Evolutionary conservation across 2,888 invertebrate species (phyloP).

Genomic region (Buathra laborator): DNA sequence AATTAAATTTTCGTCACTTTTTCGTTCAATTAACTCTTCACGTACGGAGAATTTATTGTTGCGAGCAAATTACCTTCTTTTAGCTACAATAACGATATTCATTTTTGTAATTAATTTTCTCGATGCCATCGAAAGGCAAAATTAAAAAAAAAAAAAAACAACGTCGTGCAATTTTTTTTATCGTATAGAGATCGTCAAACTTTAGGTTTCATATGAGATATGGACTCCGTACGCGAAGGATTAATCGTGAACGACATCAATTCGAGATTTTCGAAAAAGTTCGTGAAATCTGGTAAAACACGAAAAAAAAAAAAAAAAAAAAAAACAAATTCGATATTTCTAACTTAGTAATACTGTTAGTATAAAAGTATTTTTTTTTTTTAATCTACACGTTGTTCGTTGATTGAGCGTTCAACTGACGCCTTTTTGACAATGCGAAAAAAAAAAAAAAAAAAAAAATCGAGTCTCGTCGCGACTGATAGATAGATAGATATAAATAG

Average conservation of each 20-base stretch:
- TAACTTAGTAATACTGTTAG: slow-evolving; percentile 27
- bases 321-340: slow-evolving; percentile 22
- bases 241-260: slow-evolving; percentile 10
- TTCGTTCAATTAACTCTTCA: too few species aligned
- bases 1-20: neutral
- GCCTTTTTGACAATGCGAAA: neutral
- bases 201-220: too few species aligned
- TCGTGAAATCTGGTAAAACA: slow-evolving; percentile 12
- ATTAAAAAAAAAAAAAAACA: too few species aligned
- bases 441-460: neutral
- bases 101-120: too few species aligned
- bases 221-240: too few species aligned
- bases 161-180: too few species aligned
- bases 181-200: too few species aligned
- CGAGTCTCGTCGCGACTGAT: slow-evolving; percentile 14
- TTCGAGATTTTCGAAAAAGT: neutral
- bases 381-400: neutral
- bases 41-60: too few species aligned
- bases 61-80: too few species aligned
- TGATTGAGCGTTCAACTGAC: neutral
- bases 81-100: neutral
- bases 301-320: slow-evolving; percentile 36
- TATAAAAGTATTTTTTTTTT: slow-evolving; percentile 30
- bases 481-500: slow-evolving; percentile 22
- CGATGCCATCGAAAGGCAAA: too few species aligned